A percentile compares a stretch with the other conserved stretches of the same genome.
Evolutionary conservation across 2,888 invertebrate genomes (phyloP).

Genomic region (Pterostichus niger): DNA sequence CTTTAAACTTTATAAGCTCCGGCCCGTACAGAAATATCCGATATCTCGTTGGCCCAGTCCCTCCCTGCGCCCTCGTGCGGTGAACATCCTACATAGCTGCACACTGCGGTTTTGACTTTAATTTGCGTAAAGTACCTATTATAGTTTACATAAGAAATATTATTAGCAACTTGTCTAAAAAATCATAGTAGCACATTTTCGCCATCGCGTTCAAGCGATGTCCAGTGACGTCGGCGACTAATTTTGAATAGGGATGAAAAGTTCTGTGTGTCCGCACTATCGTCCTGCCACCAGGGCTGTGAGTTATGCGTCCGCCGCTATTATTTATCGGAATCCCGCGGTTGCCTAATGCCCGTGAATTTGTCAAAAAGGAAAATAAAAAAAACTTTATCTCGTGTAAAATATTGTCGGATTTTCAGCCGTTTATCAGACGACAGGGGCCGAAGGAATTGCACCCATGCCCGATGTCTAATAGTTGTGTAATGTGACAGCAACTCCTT

Average conservation of each 20-base stretch:
- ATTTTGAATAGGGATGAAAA: conserved; percentile 52
- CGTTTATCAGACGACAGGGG: conserved; percentile 48
- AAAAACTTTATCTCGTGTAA: conserved; percentile 58
- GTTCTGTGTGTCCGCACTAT: conserved; percentile 54
- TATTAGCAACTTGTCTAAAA: too few species aligned
- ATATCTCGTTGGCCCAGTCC: too few species aligned
- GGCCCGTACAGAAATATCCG: too few species aligned
- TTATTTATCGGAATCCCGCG: conserved; percentile 61
- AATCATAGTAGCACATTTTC: too few species aligned
- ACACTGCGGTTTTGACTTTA: too few species aligned
- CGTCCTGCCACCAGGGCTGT: conserved; percentile 35
- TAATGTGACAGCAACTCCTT: conserved; percentile 41
- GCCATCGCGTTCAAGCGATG: neutral
- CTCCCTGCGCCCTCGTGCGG: too few species aligned
- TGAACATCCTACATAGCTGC: too few species aligned
- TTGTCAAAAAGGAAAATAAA: conserved; percentile 60
- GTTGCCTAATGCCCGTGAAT: conserved; percentile 47
- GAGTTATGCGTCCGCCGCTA: conserved; percentile 48
- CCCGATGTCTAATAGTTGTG: conserved; percentile 25
- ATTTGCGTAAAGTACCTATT: too few species aligned
- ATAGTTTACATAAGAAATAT: too few species aligned
- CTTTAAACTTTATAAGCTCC: too few species aligned
- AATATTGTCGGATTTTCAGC: conserved; percentile 58
- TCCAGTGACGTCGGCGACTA: conserved; percentile 8
- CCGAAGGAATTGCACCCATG: conserved; percentile 4